A percentile compares a stretch with the other conserved stretches of the same genome.
Evolutionary conservation across 2,888 invertebrate species (phyloP).

Genomic region (Alitta virens): DNA sequence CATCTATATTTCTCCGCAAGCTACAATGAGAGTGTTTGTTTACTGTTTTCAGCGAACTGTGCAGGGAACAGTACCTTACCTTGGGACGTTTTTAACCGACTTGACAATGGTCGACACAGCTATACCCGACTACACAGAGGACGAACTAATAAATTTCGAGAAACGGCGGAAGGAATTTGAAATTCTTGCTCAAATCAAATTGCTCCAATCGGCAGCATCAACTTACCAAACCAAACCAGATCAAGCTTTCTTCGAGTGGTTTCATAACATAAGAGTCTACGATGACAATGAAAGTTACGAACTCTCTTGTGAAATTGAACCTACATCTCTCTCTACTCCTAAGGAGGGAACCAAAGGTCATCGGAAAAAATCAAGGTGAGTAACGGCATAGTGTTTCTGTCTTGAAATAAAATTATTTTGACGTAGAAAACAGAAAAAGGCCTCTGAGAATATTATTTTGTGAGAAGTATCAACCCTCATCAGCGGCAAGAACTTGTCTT

Average conservation of each 20-base stretch:
- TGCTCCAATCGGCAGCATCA: conserved; percentile 93
- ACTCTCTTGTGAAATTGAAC: conserved; percentile 30
- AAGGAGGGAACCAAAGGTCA: conserved; percentile 25
- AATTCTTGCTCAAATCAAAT: conserved; percentile 91
- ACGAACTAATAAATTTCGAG: conserved; percentile 91
- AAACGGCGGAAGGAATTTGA: conserved; percentile 98
- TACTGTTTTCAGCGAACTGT: conserved; percentile 12
- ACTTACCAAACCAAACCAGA: conserved; percentile 87
- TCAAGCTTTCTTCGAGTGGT: conserved; percentile 90
- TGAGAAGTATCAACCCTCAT: too few species aligned
- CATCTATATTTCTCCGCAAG: neutral
- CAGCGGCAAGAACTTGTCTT: too few species aligned
- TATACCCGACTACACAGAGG: conserved; percentile 32
- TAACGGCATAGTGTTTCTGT: too few species aligned
- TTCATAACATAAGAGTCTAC: conserved; percentile 83
- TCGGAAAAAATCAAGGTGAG: conserved; percentile 28
- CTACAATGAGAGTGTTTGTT: neutral
- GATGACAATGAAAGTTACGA: conserved; percentile 75
- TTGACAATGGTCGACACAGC: conserved; percentile 80
- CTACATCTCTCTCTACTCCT: conserved; percentile 21
- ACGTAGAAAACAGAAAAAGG: too few species aligned
- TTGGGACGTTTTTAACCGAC: conserved; percentile 97
- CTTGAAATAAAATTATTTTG: too few species aligned
- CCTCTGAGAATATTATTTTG: too few species aligned
- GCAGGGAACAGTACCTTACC: conserved; percentile 90